Percentiles rank a stretch among this genome's conserved stretches.
phyloP scores from a whole-genome alignment of 2,113 vertebrate species.

The Columba livia region DNA sequence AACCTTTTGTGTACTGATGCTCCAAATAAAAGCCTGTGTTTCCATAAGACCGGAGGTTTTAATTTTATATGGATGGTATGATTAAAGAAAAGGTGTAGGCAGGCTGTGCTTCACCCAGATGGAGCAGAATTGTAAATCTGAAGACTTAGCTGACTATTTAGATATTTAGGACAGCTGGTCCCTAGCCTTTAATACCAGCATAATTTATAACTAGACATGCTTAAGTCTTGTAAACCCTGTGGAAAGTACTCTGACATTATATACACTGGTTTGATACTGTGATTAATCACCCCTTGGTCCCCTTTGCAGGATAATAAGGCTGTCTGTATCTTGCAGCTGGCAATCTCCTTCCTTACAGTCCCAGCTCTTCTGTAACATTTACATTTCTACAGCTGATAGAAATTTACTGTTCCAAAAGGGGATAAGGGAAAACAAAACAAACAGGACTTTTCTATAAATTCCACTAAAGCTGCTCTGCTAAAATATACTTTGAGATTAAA shows the following conservation, averaged over 20 bases:
- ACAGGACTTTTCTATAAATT: slow-evolving; percentile 23
- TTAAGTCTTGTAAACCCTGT: slow-evolving; percentile 58
- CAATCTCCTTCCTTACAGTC: not conserved
- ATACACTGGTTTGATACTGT: slow-evolving; percentile 53
- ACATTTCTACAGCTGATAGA: slow-evolving; percentile 42
- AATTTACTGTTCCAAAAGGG: not conserved
- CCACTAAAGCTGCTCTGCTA: slow-evolving; percentile 3
- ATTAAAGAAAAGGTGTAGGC: slow-evolving; percentile 50
- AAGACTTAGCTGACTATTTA: slow-evolving; percentile 50
- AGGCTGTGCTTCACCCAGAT: slow-evolving; percentile 40
- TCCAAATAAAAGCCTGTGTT: not conserved
- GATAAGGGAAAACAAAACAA: slow-evolving; percentile 33
- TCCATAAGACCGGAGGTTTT: not conserved
- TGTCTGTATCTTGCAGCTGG: slow-evolving; percentile 46
- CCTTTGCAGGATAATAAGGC: slow-evolving; percentile 33
- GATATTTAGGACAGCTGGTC: slow-evolving; percentile 64
- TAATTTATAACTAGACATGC: slow-evolving; percentile 52
- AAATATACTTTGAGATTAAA: slow-evolving; percentile 24
- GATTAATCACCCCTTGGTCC: slow-evolving; percentile 32
- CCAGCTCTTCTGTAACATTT: slow-evolving; percentile 36
- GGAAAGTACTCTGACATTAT: slow-evolving; percentile 55
- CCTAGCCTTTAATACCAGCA: slow-evolving; percentile 52
- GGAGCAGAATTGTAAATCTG: slow-evolving; percentile 41
- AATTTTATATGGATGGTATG: not conserved
- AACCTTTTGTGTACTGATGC: not conserved